Percentiles rank a stretch among this genome's conserved stretches.
phyloP scores from a whole-genome alignment of 2,797 vertebrate genomes.

The Orientallactaga sibirica region DNA sequence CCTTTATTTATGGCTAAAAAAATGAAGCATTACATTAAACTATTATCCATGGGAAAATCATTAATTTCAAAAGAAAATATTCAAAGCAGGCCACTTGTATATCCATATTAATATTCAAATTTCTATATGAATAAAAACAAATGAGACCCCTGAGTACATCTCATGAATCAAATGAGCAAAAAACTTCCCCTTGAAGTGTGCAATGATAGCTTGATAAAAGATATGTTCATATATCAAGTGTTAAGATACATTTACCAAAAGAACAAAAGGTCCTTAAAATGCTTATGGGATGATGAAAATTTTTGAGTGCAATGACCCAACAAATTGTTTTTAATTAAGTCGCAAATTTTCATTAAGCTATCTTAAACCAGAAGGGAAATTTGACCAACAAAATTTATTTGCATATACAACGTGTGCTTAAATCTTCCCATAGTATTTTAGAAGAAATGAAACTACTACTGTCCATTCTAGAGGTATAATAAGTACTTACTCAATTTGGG shows the following conservation, averaged over 20 bases:
- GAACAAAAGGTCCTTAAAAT: conserved; percentile 13
- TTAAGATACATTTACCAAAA: conserved; percentile 7
- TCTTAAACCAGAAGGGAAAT: conserved; percentile 25
- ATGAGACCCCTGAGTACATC: neutral
- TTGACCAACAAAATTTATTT: conserved; percentile 7
- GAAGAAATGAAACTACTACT: conserved; percentile 6
- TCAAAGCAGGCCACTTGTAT: conserved; percentile 15
- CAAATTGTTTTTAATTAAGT: conserved; percentile 46
- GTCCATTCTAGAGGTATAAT: conserved; percentile 29
- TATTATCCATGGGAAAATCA: neutral
- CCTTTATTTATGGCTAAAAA: neutral
- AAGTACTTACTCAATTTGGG: conserved; percentile 9
- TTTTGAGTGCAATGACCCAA: conserved; percentile 16
- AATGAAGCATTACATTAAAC: neutral
- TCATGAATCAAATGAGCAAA: neutral
- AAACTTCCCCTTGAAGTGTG: neutral
- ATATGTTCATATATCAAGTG: neutral
- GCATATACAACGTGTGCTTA: neutral
- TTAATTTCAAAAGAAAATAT: conserved; percentile 52
- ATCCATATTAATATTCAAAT: conserved; percentile 16
- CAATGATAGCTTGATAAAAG: neutral
- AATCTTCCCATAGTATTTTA: conserved; percentile 38
- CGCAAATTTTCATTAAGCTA: conserved; percentile 31
- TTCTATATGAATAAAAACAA: neutral
- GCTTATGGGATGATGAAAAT: conserved; percentile 45